Conservation (phyloP, 2,888 invertebrate species). For the Scaptomyza reducta region DNA sequence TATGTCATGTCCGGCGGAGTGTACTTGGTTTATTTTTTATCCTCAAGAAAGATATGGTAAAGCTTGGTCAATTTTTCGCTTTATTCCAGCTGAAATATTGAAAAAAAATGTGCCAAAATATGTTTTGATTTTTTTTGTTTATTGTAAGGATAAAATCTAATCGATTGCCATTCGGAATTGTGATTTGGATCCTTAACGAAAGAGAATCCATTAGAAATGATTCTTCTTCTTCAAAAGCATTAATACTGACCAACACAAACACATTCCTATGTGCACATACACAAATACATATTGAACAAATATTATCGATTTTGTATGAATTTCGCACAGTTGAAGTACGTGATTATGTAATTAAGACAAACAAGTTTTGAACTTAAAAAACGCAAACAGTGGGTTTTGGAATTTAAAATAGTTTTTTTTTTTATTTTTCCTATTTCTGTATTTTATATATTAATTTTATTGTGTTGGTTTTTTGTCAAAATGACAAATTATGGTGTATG, state of each 20-base stretch:
- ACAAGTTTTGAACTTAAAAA: no score
- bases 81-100: background rate
- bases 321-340: conserved; percentile 4
- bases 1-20: background rate
- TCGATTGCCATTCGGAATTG: background rate
- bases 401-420: no score
- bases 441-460: conserved; percentile 7
- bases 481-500: conserved; percentile 44
- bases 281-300: background rate
- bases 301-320: conserved; percentile 7
- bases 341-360: background rate
- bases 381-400: background rate
- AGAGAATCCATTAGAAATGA: no score
- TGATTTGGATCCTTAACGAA: no score
- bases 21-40: background rate
- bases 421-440: background rate
- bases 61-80: background rate
- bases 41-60: background rate
- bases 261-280: background rate
- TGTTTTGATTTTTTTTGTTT: background rate
- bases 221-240: no score
- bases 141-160: no score
- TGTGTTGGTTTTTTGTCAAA: conserved; percentile 1
- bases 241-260: background rate
- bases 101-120: background rate